phyloP scores from a whole-genome alignment of 2,888 invertebrate species.

The Tryphoninae sp. region DNA sequence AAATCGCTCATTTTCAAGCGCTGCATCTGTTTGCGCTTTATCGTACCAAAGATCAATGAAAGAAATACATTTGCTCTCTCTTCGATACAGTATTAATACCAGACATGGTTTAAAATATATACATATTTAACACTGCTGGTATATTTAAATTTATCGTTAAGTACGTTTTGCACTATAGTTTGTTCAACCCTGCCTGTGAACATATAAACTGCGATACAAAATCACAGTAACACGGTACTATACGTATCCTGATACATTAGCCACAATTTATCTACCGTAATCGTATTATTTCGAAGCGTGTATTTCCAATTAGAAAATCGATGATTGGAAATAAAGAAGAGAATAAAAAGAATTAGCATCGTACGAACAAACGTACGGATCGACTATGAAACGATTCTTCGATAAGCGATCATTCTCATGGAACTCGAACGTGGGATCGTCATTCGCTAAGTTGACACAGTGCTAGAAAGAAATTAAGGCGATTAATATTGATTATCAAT shows the following conservation, averaged over 20 bases:
- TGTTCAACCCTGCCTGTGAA: conserved; percentile 11
- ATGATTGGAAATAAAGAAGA: not conserved
- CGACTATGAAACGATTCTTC: too few species aligned
- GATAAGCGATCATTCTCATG: too few species aligned
- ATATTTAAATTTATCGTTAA: conserved; percentile 17
- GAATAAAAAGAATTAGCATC: not conserved
- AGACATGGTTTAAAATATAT: conserved; percentile 16
- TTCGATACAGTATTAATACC: conserved; percentile 17
- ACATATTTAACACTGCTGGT: not conserved
- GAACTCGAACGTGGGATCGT: too few species aligned
- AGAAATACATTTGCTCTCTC: conserved; percentile 46
- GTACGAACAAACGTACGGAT: too few species aligned
- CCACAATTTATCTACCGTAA: not conserved
- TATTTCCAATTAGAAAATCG: not conserved
- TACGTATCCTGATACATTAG: conserved; percentile 22
- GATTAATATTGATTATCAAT: too few species aligned
- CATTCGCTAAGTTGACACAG: too few species aligned
- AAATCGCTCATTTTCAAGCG: conserved; percentile 61
- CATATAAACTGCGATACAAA: conserved; percentile 42
- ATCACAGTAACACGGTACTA: conserved; percentile 25
- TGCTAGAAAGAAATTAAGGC: too few species aligned
- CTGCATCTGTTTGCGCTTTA: conserved; percentile 38
- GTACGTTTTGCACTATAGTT: conserved; percentile 18
- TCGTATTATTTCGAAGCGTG: not conserved
- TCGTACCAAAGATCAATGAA: conserved; percentile 54